These are phyloP conservation scores for Drosophila willistoni DNA, from an alignment of 1,140 invertebrate genomes.

Conservation along the genomic window DNA sequence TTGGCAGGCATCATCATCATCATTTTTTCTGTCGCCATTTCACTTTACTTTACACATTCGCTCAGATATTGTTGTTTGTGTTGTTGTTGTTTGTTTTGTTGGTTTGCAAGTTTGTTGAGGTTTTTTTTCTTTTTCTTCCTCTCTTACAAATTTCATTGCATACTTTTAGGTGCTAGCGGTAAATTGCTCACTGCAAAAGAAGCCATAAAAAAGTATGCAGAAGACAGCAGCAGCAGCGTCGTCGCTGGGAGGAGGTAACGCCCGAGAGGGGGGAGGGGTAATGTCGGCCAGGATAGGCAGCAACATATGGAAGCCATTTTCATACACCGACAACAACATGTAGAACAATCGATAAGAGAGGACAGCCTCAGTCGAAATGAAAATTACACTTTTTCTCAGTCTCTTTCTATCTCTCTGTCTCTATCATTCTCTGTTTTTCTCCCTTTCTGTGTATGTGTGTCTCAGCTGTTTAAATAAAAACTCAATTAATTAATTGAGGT, in stretches of 20 bases:
- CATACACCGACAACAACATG: neutral
- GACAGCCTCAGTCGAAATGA: neutral
- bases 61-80: neutral
- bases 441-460: no score
- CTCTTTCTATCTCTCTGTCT: no score
- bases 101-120: neutral
- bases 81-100: neutral
- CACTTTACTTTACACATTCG: conserved; percentile 15
- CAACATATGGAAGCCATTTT: conserved; percentile 13
- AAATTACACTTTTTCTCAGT: neutral
- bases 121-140: neutral
- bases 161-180: conserved; percentile 60
- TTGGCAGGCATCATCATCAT: conserved; percentile 42
- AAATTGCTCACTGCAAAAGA: conserved; percentile 24
- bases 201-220: conserved; percentile 32
- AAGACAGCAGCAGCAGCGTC: conserved; percentile 10
- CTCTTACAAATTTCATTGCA: conserved; percentile 35
- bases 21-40: neutral
- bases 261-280: neutral
- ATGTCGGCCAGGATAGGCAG: neutral
- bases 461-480: no score
- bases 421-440: no score
- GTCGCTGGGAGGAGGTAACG: neutral
- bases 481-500: no score
- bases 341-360: neutral